These are phyloP conservation scores for Ivindomyrus marchei DNA, from an alignment of 2,113 vertebrate genomes.

Conservation along the genomic window DNA sequence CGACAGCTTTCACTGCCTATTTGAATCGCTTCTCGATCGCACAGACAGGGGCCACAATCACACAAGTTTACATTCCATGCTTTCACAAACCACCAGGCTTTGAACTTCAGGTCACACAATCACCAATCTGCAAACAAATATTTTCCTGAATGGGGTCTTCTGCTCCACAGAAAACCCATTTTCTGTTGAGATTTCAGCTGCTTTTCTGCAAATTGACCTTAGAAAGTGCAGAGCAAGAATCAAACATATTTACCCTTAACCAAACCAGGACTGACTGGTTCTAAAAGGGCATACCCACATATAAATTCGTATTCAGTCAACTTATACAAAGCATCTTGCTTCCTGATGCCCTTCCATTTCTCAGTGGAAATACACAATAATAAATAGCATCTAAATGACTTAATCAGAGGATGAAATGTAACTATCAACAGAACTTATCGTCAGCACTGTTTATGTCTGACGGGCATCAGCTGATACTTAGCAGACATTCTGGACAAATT, in stretches of 20 bases:
- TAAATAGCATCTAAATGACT: background rate
- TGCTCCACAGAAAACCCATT: background rate
- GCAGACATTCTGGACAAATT: background rate
- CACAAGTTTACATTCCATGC: background rate
- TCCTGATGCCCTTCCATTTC: background rate
- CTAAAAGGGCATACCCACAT: background rate
- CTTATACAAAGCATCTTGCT: background rate
- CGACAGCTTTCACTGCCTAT: background rate
- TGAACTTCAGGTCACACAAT: background rate
- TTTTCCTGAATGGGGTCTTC: background rate
- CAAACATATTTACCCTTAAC: background rate
- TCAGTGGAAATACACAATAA: background rate
- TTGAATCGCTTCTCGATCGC: background rate
- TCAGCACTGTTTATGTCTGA: background rate
- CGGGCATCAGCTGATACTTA: background rate
- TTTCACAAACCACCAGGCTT: background rate
- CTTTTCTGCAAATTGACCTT: background rate
- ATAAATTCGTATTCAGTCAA: background rate
- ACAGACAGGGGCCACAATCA: background rate
- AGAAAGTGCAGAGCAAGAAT: background rate
- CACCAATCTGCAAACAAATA: conserved; percentile 9
- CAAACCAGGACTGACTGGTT: background rate
- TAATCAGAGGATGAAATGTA: background rate
- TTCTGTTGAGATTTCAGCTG: background rate
- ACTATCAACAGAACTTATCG: background rate